Evolutionary conservation across 2,113 vertebrate genomes (phyloP).

Genomic region (Martes martes): DNA sequence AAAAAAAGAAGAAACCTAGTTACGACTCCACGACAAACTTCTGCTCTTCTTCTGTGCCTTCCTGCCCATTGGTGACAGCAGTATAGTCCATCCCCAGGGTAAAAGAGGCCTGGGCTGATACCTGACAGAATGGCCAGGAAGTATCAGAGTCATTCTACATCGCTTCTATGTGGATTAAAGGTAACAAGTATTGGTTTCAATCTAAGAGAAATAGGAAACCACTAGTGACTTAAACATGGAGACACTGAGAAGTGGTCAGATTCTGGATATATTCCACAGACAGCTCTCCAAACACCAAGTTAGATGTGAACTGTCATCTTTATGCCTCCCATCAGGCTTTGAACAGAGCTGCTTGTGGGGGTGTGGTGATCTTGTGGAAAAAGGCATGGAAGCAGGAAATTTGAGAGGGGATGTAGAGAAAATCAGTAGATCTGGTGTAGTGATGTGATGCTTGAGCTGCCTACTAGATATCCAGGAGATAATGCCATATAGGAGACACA

Average conservation of each 20-base stretch:
- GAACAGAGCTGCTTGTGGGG: neutral
- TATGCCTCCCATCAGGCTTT: neutral
- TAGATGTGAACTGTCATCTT: neutral
- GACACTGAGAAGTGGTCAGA: neutral
- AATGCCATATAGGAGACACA: neutral
- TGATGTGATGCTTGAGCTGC: neutral
- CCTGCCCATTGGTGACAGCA: neutral
- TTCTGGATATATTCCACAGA: neutral
- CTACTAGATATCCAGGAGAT: neutral
- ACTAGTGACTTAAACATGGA: neutral
- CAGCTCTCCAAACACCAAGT: neutral
- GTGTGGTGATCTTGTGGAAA: neutral
- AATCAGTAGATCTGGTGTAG: neutral
- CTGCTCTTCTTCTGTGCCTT: neutral
- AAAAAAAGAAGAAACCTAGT: neutral
- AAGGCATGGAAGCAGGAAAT: neutral
- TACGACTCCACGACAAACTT: neutral
- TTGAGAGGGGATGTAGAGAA: neutral
- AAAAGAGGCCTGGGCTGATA: neutral
- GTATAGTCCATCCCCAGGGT: neutral
- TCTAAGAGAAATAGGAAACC: conserved; percentile 1
- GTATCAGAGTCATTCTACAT: neutral
- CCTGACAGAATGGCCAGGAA: neutral
- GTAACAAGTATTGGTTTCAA: neutral
- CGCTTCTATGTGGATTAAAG: neutral